Base-by-base conservation (phyloP, 2,113 vertebrate species). In the Aspidoscelis tigris region DNA sequence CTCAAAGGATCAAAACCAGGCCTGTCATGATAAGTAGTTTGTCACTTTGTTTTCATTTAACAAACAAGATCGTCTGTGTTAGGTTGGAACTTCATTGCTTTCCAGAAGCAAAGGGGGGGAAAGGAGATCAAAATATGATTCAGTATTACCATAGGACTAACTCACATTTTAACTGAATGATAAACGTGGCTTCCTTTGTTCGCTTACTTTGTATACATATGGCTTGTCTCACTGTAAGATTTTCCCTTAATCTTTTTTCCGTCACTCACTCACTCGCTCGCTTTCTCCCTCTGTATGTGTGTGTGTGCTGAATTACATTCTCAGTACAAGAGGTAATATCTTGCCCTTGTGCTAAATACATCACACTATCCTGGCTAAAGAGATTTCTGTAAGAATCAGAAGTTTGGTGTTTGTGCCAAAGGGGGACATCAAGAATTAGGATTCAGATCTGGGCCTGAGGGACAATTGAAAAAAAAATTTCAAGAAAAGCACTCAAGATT, bases 291-390 rank as follows among this genome's bases (percentile, higher is more conserved):
- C n/a, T 72, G 79, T 82, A 55, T 41, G 33, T 61, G 55, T 44
- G 21, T 47, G 26, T 41, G 44, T 24, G 76, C 18, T 41, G n/a
- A 47, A 66, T 73, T 91, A 72, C 58, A 77, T 86, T 93, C 86
- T 87, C 90, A 90, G 88, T 86, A 89, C 74, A 41, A 81, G 84
- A 82, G 82, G 81, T 78, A 80, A 47, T 78, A 7, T 65, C 91
- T 80, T 0, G 10, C 86, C 87, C 92, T 89, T 93, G 84, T 94
- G 91, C 76, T 93, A 93, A 93, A 93, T 79, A 86, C 85, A 93
- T 93, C 91, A 90, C 85, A 85, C 89, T 76, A 81, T 92, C 81
- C 87, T 92, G 87, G 88, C 77, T 44, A 4, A 92, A 90, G 81
- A 89, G 22, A 82, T 81, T 82, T 83, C 88, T 90, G 75, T 88